A percentile compares a stretch with the other conserved stretches of the same genome.
These are phyloP conservation scores for Pangasius mekongensis DNA, from an alignment of 2,797 vertebrate genomes.

Conservation along the genomic window DNA sequence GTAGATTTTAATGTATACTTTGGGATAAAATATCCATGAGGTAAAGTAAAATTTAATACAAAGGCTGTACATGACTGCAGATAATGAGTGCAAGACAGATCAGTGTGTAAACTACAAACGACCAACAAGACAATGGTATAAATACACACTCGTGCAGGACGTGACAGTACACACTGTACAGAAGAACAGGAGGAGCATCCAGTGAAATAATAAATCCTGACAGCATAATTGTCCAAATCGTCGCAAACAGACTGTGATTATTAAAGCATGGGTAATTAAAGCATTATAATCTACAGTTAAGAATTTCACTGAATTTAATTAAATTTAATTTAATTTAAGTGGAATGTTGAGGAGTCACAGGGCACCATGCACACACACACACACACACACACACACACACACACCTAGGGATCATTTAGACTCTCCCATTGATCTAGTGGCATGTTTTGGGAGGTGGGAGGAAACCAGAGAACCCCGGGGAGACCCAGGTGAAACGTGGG, in stretches of 20 bases:
- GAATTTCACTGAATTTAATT: not conserved
- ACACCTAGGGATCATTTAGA: not conserved
- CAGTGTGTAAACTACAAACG: conserved; percentile 3
- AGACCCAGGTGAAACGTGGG: not conserved
- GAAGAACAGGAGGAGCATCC: not conserved
- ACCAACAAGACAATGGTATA: not conserved
- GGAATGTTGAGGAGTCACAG: not conserved
- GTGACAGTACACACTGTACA: not conserved
- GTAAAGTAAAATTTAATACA: not conserved
- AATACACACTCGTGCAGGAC: conserved; percentile 5
- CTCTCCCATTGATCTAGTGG: not conserved
- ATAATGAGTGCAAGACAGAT: not conserved
- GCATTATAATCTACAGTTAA: not conserved
- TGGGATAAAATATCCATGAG: not conserved
- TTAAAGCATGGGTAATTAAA: not conserved
- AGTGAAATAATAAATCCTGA: not conserved
- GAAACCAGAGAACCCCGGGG: not conserved
- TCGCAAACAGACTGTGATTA: not conserved
- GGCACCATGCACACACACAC: not conserved
- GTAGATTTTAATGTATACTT: not conserved
- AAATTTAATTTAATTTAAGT: no score
- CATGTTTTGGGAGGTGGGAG: not conserved
- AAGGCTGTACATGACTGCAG: not conserved
- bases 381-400: not conserved
- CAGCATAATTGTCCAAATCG: not conserved